Evolutionary conservation across 1,140 invertebrate genomes (phyloP), one percentile per base, ranked within the genome.

Genomic region (Eubasilissa regina): DNA sequence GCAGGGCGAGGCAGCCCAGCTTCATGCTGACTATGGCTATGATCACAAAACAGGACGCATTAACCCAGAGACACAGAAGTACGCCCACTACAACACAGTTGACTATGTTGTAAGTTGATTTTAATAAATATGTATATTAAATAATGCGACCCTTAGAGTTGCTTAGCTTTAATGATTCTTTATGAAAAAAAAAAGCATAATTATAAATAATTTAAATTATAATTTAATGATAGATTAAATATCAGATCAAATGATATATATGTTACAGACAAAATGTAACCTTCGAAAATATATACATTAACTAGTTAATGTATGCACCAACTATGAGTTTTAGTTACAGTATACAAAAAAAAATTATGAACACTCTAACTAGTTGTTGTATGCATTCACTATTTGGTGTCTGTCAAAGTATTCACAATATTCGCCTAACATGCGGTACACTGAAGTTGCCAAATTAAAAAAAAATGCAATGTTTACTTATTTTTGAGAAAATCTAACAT

Each of bases 61-160:
- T 17, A 82, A 89, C 76, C 88, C 87, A 6, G 88, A 89, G 51
- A 89, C 89, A 0, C 85, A 87, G 11, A 89, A 89, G 84, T 90
- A 89, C 56, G 89, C 88, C 3, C 86, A 87, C 75, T 84, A 89
- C 79, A 87, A 89, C 81, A 89, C 89, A 62, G 87, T 91, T 21
- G 92, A 93, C 84, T 93, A 92, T 85, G 88, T 92, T 81, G 91
- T 91, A 85, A 85, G n/a, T 62, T 45, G 15, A 19, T 15, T 55
- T 21, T 60, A 60, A 58, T 74, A 19, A 43, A 48, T 75, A 75
- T 56, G 25, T 75, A 75, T 56, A 62, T 9, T 3, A 51, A 51
- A 51, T 8, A 51, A 51, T 51, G 3, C 9, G 11, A 8, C 8
- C n/a, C 11, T 48, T 3, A 15, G 48, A 3, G 11, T 13, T 51